Evolutionary conservation across 2,888 invertebrate genomes (phyloP), one percentile per base, ranked within the genome.

Genomic region (Anagyrus pseudococci): DNA sequence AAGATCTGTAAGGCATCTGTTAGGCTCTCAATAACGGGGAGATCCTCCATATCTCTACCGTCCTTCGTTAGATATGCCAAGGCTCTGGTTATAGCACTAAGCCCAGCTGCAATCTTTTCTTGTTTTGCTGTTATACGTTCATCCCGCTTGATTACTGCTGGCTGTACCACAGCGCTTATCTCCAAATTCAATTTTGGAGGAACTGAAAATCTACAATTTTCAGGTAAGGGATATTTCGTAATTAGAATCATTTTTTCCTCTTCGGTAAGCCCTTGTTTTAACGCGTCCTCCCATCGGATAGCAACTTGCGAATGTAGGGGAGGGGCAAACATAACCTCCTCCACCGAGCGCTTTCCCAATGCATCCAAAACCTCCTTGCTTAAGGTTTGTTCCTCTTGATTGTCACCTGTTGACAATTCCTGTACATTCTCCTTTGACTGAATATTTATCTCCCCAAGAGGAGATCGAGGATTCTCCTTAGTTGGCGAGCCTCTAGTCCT

Each of bases 201-300:
- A 7, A 44, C 54, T 4, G 26, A 44, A 6, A 44, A 54, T 4
- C 20, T 0, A 17, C 54, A 54, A 44, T 53, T 44, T 19, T 43
- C 25, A 3, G 53, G 29, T 1, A 53, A 15, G 8, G 53, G 43
- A 10, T 53, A 41, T 41, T 53, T 53, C n/a, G 41, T 53, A 1
- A 54, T 43, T 8, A 54, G 13, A 29, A 15, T 29, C 13, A 6
- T 6, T 6, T 44, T 40, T 10, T 56, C 47, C 3, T 56, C 56
- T 2, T 37, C 17, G 1, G 47, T 37, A 33, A 56, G 37, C 2
- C 47, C 37, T n/a, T 47, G 17, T 4, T 23, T 33, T n/a, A 56
- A 37, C 1, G 47, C 25, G 3, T 56, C 47, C 23, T 56, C 1
- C 44, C 50, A 50, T 13, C 50, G 50, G 6, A 3, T 20, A 13